Evolutionary conservation across 2,797 vertebrate genomes (phyloP), one percentile per base, ranked within the genome.

Genomic region (Notolabrus celidotus): DNA sequence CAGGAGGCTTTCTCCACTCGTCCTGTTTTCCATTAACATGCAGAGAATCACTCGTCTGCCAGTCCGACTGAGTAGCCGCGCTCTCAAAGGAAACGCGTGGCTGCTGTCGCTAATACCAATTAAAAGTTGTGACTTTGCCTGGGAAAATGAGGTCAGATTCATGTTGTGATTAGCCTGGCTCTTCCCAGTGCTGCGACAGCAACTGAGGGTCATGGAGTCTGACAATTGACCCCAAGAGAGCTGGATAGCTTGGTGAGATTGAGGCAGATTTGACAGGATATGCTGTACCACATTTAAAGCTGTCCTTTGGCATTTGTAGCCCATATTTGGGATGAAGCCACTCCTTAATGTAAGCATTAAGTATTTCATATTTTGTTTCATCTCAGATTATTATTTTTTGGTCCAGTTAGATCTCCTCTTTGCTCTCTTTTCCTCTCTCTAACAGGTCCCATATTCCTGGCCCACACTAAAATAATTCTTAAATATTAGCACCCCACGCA

Each of bases 111-210:
- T 71, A 79, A 85, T 77, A 63, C 82, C 80, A 90, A 90, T 89
- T 89, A 88, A 87, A 88, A 89, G 74, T 86, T 86, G 67, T 74
- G 86, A 90, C 83, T 89, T 87, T 85, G 79, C 65, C 61, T 46
- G 69, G 76, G 69, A 86, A 83, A 82, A 83, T 49, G 68, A 85
- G 86, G 84, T 84, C 80, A 82, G 77, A 74, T 73, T 74, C 54
- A 43, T 62, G 70, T 66, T 77, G 74, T 34, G 71, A 86, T 77
- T 62, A 54, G 42, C 23, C 41, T 19, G 64, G 45, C 52, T 69
- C 63, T 71, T 43, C 36, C 20, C 52, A 2, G 1, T 31, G 63
- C 75, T 50, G 80, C 72, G 51, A 60, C 64, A 27, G 71, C 31
- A 65, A 73, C 72, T 1, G 23, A 67, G 71, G 70, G 63, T 71